Evolutionary conservation across 1,140 invertebrate genomes (phyloP), one percentile per base, ranked within the genome.

Genomic region (Dendrolimus punctatus): DNA sequence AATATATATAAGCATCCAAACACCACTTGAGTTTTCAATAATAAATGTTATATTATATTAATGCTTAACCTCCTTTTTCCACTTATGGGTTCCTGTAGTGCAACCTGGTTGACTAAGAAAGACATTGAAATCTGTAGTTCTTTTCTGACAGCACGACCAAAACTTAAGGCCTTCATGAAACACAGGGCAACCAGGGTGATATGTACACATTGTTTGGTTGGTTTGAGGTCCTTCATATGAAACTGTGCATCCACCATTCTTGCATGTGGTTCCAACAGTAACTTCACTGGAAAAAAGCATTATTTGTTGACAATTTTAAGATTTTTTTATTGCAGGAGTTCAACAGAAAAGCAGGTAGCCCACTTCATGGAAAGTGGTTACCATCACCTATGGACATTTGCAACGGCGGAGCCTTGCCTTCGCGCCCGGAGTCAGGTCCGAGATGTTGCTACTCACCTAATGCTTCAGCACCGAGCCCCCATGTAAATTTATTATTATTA

Each of bases 131-230:
- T 99, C 97, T 7, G 95, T 94, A 2, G 98, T 99, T 70, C 94
- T 94, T 68, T 94, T 95, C 62, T 94, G 90, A 73, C 98, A 99
- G 75, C 98, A 99, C 0, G 96, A 95, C 98, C 98, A 99, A 83
- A 93, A 99, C 85, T 99, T 99, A 77, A 99, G 89, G 0, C 97
- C 98, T 90, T 99, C 98, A 76, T 99, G 98, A 80, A 99, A 99
- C 45, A 99, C 90, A 4, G 98, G 96, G 9, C 89, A 87, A 0
- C 98, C 98, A 23, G 96, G 91, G 89, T 99, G 98, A 88, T 95
- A 90, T 43, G 88, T 84, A 78, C 98, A 99, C 42, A 85, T 72
- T 47, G 91, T 88, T 8, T 88, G 59, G 66, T 96, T 90, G 48
- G 90, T 92, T 40, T 90, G 74, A 36, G 91, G 88, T 1, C 92